Percentiles rank a stretch among this genome's conserved stretches.
These are phyloP conservation scores for Trogon surrucura DNA, from an alignment of 2,113 vertebrate species.

Conservation along the genomic window DNA sequence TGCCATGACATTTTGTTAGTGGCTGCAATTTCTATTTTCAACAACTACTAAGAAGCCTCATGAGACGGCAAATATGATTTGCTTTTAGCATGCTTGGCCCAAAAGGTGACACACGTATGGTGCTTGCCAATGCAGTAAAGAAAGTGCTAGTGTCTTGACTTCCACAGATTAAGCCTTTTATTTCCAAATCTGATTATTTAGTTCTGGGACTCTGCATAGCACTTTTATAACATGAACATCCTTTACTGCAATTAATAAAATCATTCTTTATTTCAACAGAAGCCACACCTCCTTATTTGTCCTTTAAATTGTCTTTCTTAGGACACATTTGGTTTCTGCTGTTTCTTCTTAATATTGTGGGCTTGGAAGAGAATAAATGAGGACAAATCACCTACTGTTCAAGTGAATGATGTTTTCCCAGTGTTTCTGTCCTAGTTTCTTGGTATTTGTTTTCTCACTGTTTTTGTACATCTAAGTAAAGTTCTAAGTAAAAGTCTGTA, in stretches of 20 bases:
- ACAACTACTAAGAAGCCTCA: not conserved
- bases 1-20: not conserved
- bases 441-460: constrained; percentile 15
- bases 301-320: not conserved
- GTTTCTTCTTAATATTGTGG: not conserved
- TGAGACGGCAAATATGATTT: not conserved
- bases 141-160: not conserved
- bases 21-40: not conserved
- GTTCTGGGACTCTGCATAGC: not conserved
- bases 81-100: not conserved
- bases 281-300: not conserved
- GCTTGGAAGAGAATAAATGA: constrained; percentile 33
- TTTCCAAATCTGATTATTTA: not conserved
- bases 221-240: not conserved
- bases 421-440: not conserved
- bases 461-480: not conserved
- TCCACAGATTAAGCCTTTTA: not conserved
- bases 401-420: not conserved
- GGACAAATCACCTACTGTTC: not conserved
- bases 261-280: not conserved
- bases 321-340: not conserved
- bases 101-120: not conserved
- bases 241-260: not conserved
- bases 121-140: not conserved
- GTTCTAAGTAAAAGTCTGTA: not conserved